Evolutionary conservation across 2,888 invertebrate genomes (phyloP).

Genomic region (Parelbella ahira): DNA sequence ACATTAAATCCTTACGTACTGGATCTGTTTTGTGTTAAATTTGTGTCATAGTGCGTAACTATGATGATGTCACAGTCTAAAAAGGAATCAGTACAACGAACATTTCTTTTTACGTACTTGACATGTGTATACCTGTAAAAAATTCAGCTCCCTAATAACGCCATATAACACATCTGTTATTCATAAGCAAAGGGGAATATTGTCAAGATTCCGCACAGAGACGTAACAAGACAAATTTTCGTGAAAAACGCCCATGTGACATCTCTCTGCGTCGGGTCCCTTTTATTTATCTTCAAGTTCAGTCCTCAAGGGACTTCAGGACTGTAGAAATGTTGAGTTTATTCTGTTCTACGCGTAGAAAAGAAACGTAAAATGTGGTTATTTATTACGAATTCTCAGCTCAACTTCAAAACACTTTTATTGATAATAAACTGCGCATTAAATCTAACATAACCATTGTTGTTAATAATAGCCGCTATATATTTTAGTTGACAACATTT

Average conservation of each 20-base stretch:
- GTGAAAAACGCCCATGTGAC: slow-evolving; percentile 15
- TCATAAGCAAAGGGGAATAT: slow-evolving; percentile 10
- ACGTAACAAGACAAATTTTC: slow-evolving; percentile 17
- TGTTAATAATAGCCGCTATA: too few species aligned
- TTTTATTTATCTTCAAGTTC: slow-evolving; percentile 15
- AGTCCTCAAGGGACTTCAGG: slow-evolving; percentile 1
- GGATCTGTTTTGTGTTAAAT: too few species aligned
- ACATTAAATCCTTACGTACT: too few species aligned
- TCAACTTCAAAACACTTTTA: too few species aligned
- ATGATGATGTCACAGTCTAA: too few species aligned
- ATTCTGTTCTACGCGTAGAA: slow-evolving; percentile 8
- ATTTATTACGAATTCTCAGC: slow-evolving; percentile 10
- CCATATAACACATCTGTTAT: slow-evolving; percentile 1
- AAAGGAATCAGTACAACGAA: too few species aligned
- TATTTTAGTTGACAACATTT: too few species aligned
- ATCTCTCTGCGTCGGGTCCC: slow-evolving; percentile 6
- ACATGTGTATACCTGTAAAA: neutral
- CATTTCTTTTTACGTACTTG: too few species aligned
- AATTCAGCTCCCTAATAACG: neutral
- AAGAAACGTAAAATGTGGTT: neutral
- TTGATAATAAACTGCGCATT: too few species aligned
- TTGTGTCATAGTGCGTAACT: too few species aligned
- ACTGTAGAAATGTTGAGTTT: slow-evolving; percentile 7
- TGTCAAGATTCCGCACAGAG: slow-evolving; percentile 12
- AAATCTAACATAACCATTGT: too few species aligned